These are phyloP conservation scores for Corythornis cristatus DNA, from an alignment of 2,113 vertebrate genomes.

Conservation along the genomic window DNA sequence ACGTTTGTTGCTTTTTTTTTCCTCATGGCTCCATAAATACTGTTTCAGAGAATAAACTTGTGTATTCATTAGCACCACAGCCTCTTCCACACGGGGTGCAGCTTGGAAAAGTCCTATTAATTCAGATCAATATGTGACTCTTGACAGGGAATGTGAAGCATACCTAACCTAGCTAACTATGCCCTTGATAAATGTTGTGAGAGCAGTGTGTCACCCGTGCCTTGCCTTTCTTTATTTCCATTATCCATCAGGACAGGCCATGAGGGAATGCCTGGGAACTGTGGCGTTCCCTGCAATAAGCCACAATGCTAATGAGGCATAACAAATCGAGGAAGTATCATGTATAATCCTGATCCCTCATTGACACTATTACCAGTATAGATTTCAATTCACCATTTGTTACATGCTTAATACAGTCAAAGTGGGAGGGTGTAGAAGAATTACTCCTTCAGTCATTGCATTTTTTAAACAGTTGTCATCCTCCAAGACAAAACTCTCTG, in stretches of 20 bases:
- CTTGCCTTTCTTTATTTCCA: conserved; percentile 70
- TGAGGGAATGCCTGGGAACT: conserved; percentile 71
- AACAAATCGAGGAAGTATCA: conserved; percentile 79
- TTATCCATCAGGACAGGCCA: conserved; percentile 77
- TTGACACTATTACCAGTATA: conserved; percentile 78
- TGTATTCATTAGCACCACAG: not conserved
- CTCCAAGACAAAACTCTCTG: conserved; percentile 64
- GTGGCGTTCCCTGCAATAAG: conserved; percentile 67
- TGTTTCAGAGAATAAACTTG: conserved; percentile 1
- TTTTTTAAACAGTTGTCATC: conserved; percentile 72
- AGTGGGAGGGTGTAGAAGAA: conserved; percentile 53
- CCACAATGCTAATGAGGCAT: conserved; percentile 78
- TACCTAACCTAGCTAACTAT: conserved; percentile 61
- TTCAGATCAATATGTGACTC: conserved; percentile 50
- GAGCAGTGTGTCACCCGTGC: conserved; percentile 47
- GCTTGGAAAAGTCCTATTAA: conserved; percentile 53
- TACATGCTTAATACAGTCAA: conserved; percentile 64
- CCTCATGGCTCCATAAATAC: not conserved
- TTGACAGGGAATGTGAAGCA: conserved; percentile 32
- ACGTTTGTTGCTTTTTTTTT: not conserved
- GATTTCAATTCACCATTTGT: conserved; percentile 74
- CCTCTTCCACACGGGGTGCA: not conserved
- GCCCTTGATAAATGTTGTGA: conserved; percentile 64
- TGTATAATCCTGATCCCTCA: conserved; percentile 79
- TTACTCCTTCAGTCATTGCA: conserved; percentile 45